A percentile compares a stretch with the other conserved stretches of the same genome.
Conservation (phyloP, 2,888 invertebrate genomes). For the Xylota segnis region DNA sequence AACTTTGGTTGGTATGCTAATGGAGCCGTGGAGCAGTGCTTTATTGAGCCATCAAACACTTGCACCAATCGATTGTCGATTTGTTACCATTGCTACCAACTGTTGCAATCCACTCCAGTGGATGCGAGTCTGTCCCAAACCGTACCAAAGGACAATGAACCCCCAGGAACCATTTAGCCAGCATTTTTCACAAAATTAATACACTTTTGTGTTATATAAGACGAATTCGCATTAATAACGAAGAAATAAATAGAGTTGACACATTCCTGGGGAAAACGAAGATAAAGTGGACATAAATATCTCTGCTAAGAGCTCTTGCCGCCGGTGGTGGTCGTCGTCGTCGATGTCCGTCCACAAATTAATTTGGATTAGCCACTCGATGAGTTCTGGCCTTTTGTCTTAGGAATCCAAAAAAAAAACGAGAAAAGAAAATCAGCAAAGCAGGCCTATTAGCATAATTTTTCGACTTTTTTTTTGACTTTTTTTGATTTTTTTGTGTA, state of each 20-base stretch:
- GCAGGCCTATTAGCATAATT: conserved; percentile 17
- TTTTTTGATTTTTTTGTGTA: conserved; percentile 10
- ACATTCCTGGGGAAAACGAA: conserved; percentile 8
- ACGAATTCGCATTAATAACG: conserved; percentile 4
- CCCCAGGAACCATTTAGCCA: not conserved
- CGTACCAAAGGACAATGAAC: conserved; percentile 26
- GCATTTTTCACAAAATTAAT: not conserved
- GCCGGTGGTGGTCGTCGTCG: conserved; percentile 53
- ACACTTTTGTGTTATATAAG: not conserved
- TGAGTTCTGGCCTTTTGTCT: conserved; percentile 43
- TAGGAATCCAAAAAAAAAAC: not conserved
- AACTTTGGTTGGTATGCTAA: conserved; percentile 16
- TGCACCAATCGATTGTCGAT: conserved; percentile 4
- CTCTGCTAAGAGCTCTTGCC: conserved; percentile 27
- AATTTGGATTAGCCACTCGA: conserved; percentile 58
- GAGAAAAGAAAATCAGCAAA: not conserved
- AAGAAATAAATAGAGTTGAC: conserved; percentile 16
- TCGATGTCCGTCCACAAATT: conserved; percentile 52
- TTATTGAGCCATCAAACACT: conserved; percentile 29
- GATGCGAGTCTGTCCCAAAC: not conserved
- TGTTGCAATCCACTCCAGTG: not conserved
- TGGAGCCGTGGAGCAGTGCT: conserved; percentile 10
- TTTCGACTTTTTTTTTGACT: conserved; percentile 9
- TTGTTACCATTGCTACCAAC: conserved; percentile 6
- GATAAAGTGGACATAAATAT: conserved; percentile 39